These are phyloP conservation scores for human (Homo sapiens) DNA, from an alignment of 2,113 vertebrate species.

Conservation along the genomic window GRCh38 chr4:162296501-162297000, in stretches of 20 bases:
- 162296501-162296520: background rate
- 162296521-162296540: constrained; percentile 1
- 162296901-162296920: constrained; percentile 64
- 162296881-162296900: constrained; percentile 55
- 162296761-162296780: constrained; percentile 30
- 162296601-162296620: background rate
- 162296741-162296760: background rate
- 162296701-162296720: background rate
- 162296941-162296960: constrained; percentile 49
- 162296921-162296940: constrained; percentile 34
- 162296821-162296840: constrained; percentile 42
- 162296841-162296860: constrained; percentile 55
- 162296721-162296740: background rate
- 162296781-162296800: constrained; percentile 43
- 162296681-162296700: background rate
- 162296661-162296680: background rate
- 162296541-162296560: background rate
- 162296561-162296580: background rate
- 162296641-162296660: background rate
- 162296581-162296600: background rate
- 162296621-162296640: background rate
- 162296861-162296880: constrained; percentile 34
- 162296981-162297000: constrained; percentile 36
- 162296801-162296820: constrained; percentile 32
- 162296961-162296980: constrained; percentile 37